Evolutionary conservation across 2,797 vertebrate species (phyloP).

Genomic region (Amniataba percoides): DNA sequence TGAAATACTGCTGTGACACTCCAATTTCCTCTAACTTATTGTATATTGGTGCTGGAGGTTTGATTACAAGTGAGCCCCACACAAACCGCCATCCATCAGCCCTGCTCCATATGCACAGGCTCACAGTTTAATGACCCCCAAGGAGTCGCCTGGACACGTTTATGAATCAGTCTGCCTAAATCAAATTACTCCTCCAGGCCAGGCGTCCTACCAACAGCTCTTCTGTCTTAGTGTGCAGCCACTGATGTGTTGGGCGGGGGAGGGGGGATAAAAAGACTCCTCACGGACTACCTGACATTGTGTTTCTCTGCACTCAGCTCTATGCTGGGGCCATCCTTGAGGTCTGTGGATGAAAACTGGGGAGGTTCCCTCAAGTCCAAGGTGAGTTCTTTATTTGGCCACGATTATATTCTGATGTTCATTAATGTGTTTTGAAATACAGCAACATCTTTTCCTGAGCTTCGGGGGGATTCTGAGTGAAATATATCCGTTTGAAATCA

Average conservation of each 20-base stretch:
- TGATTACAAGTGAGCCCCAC: constrained; percentile 68
- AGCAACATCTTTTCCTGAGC: neutral
- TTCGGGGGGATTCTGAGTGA: neutral
- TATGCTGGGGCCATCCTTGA: constrained; percentile 97
- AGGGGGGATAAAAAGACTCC: no score
- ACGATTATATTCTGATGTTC: neutral
- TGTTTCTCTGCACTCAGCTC: constrained; percentile 84
- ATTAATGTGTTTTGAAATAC: neutral
- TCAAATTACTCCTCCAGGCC: constrained; percentile 63
- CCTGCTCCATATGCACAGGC: constrained; percentile 64
- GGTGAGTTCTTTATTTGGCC: constrained; percentile 80
- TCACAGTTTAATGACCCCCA: constrained; percentile 70
- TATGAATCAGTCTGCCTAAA: constrained; percentile 66
- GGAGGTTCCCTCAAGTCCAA: constrained; percentile 99
- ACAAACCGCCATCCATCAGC: constrained; percentile 71
- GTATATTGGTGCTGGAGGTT: constrained; percentile 61
- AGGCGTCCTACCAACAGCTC: constrained; percentile 24
- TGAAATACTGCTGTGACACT: constrained; percentile 66
- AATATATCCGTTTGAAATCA: constrained; percentile 1
- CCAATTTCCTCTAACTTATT: constrained; percentile 72
- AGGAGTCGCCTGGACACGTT: constrained; percentile 59
- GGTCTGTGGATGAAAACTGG: constrained; percentile 99
- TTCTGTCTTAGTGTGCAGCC: constrained; percentile 28
- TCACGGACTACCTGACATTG: neutral
- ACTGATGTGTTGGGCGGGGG: constrained; percentile 10